Evolutionary conservation across 1,140 invertebrate species (phyloP).

Genomic region (Drosophila santomea): DNA sequence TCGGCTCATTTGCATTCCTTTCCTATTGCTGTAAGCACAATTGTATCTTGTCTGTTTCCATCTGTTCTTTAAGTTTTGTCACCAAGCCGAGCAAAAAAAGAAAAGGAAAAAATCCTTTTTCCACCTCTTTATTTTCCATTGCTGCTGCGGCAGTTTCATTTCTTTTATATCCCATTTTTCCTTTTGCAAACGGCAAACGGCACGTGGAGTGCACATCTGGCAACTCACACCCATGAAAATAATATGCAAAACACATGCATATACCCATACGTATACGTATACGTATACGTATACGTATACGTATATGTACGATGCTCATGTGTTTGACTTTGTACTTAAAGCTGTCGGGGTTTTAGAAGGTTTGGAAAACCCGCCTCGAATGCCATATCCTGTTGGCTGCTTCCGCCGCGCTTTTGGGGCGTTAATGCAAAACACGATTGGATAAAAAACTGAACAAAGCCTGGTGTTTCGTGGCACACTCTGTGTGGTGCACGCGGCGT

Average conservation of each 20-base stretch:
- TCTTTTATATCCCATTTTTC: slow-evolving; percentile 5
- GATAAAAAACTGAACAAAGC: slow-evolving; percentile 47
- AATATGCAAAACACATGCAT: slow-evolving; percentile 48
- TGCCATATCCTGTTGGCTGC: slow-evolving; percentile 67
- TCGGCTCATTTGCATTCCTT: not conserved
- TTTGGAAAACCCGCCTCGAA: slow-evolving; percentile 39
- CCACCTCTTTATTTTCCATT: slow-evolving; percentile 43
- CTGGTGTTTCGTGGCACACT: not conserved
- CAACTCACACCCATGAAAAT: slow-evolving; percentile 40
- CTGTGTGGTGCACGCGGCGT: slow-evolving; percentile 14
- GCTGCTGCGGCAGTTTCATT: slow-evolving; percentile 53
- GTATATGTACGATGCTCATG: slow-evolving; percentile 11
- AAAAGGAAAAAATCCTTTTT: slow-evolving; percentile 43
- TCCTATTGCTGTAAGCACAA: not conserved
- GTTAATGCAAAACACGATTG: slow-evolving; percentile 54
- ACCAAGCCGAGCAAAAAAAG: slow-evolving; percentile 25
- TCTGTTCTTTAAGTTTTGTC: slow-evolving; percentile 65
- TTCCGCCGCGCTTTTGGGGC: slow-evolving; percentile 70
- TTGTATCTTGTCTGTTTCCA: slow-evolving; percentile 1
- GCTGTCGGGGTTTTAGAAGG: slow-evolving; percentile 41
- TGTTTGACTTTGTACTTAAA: slow-evolving; percentile 77
- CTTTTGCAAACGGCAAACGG: slow-evolving; percentile 41
- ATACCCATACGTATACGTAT: not conserved
- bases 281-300: slow-evolving; percentile 3
- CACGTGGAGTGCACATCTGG: slow-evolving; percentile 75